phyloP scores from a whole-genome alignment of 2,113 vertebrate species.

The Antechinus stuartii region DNA sequence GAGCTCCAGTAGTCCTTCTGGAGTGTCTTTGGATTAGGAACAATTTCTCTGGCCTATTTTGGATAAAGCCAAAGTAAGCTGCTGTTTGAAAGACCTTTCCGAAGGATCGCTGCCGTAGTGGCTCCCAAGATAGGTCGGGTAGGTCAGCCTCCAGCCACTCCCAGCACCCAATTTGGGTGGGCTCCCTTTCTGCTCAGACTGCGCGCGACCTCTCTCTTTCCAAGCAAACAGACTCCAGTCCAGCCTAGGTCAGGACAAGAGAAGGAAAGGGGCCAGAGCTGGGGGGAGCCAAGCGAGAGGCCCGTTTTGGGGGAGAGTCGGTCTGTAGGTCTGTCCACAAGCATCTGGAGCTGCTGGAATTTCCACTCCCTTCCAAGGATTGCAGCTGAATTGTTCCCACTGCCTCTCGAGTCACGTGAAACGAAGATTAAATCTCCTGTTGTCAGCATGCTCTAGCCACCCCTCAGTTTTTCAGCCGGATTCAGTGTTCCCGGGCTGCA shows the following conservation, averaged over 20 bases:
- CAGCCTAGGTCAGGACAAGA: background rate
- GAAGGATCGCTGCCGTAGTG: background rate
- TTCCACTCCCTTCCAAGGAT: background rate
- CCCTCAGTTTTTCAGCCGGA: background rate
- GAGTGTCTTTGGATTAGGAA: background rate
- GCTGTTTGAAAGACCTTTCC: background rate
- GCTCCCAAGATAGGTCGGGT: background rate
- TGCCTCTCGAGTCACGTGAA: background rate
- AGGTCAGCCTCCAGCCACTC: background rate
- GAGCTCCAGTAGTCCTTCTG: background rate
- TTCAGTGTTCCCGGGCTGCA: background rate
- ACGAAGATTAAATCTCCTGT: background rate
- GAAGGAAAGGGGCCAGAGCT: background rate
- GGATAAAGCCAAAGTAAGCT: background rate
- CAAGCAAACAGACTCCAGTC: background rate
- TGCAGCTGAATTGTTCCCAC: background rate
- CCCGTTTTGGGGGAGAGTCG: background rate
- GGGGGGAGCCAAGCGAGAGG: background rate
- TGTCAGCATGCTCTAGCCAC: background rate
- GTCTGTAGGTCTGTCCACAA: background rate
- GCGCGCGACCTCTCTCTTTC: background rate
- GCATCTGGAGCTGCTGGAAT: background rate
- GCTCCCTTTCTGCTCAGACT: background rate
- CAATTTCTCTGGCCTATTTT: background rate
- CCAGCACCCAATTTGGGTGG: background rate